These are phyloP conservation scores for Verasper variegatus DNA, from an alignment of 2,113 vertebrate genomes.

Conservation along the genomic window DNA sequence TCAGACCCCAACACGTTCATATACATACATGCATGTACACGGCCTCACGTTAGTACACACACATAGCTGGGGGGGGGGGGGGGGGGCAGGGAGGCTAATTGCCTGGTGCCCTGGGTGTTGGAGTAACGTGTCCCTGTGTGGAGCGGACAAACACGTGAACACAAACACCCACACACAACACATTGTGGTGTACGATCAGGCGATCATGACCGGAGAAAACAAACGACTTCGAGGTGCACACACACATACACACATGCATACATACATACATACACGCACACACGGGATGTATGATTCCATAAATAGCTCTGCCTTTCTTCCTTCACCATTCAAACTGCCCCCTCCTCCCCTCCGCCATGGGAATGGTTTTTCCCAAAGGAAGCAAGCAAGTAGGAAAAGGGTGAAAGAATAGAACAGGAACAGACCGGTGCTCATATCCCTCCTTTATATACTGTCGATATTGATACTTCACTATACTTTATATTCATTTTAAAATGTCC, in stretches of 20 bases:
- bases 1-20: background rate
- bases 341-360: conserved; percentile 15
- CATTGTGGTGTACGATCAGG: background rate
- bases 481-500: background rate
- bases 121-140: conserved; percentile 14
- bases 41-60: background rate
- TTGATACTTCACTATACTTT: background rate
- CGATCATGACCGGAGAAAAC: background rate
- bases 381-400: conserved; percentile 23
- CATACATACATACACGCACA: conserved; percentile 2
- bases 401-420: conserved; percentile 18
- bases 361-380: conserved; percentile 40
- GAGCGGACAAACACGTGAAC: background rate
- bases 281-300: conserved; percentile 36
- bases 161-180: background rate
- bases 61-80: conserved; percentile 34
- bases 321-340: conserved; percentile 10
- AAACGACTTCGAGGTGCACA: background rate
- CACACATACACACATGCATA: background rate
- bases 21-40: conserved; percentile 2
- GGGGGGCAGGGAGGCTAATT: conserved; percentile 63
- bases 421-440: background rate
- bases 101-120: conserved; percentile 46
- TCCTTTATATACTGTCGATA: background rate
- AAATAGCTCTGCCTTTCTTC: conserved; percentile 36